Percentiles rank a stretch among this genome's conserved stretches.
phyloP scores from a whole-genome alignment of 1,140 invertebrate species.

The Drosophila tropicalis region DNA sequence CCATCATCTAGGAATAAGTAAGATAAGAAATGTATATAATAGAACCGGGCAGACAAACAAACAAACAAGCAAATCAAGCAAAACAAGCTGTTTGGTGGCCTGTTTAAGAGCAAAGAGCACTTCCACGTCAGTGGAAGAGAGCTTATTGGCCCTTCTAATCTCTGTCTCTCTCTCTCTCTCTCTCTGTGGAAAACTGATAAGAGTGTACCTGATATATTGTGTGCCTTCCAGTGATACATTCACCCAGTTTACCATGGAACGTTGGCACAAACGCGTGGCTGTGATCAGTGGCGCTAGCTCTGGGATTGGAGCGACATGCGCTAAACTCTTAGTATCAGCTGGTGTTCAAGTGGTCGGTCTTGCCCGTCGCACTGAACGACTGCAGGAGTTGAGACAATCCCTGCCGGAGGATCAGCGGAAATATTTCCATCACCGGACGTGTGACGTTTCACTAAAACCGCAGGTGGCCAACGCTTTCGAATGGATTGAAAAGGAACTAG shows the following conservation, averaged over 20 bases:
- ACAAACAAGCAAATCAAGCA: conserved; percentile 21
- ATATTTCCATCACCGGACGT: conserved; percentile 84
- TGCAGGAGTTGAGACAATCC: conserved; percentile 65
- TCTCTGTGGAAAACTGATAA: conserved; percentile 19
- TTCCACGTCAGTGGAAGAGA: conserved; percentile 43
- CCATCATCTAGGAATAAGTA: too few relatives aligned
- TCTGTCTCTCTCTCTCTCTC: neutral
- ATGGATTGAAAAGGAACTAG: conserved; percentile 86
- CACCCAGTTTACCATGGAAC: conserved; percentile 67
- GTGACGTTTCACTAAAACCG: conserved; percentile 87
- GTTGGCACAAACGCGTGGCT: conserved; percentile 86
- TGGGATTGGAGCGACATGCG: conserved; percentile 86
- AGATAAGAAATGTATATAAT: neutral
- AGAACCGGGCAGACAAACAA: conserved; percentile 7
- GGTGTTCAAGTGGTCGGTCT: conserved; percentile 85
- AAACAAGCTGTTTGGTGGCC: conserved; percentile 35
- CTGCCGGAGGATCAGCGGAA: conserved; percentile 55
- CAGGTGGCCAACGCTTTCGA: conserved; percentile 87
- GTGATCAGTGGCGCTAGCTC: conserved; percentile 87
- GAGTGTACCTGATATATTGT: neutral
- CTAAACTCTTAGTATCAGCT: conserved; percentile 83
- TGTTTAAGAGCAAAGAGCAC: conserved; percentile 46
- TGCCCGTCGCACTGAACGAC: conserved; percentile 68
- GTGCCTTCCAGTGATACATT: neutral
- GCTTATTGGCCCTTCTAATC: neutral